Percentiles rank a stretch among this genome's conserved stretches.
Evolutionary conservation across 2,888 invertebrate genomes (phyloP).

Genomic region (Athalia circularis): DNA sequence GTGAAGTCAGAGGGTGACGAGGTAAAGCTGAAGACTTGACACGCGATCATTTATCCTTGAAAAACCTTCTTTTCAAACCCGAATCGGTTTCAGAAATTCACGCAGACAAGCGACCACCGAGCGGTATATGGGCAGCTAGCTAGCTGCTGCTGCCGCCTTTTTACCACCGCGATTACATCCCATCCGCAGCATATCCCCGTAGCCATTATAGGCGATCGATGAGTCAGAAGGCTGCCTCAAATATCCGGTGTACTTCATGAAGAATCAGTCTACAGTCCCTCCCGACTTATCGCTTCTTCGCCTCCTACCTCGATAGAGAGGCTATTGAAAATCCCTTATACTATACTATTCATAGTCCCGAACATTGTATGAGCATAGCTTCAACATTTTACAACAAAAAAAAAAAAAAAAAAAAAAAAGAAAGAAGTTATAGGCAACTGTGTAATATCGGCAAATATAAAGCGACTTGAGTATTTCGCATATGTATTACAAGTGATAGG

Average conservation of each 20-base stretch:
- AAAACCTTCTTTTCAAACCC: not conserved
- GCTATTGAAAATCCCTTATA: not conserved
- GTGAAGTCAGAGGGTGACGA: not conserved
- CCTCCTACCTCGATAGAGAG: constrained; percentile 6
- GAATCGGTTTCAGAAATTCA: not conserved
- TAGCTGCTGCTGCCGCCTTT: too few species aligned
- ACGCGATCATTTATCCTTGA: not conserved
- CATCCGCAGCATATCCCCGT: not conserved
- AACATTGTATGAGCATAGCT: too few species aligned
- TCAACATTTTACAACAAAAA: not conserved
- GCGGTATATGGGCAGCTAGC: too few species aligned
- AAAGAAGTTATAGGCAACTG: too few species aligned
- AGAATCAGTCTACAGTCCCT: constrained; percentile 1
- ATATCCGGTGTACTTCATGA: not conserved
- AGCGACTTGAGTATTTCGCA: too few species aligned
- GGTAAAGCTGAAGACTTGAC: not conserved
- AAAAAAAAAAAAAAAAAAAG: not conserved
- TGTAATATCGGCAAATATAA: too few species aligned
- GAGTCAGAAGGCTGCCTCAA: not conserved
- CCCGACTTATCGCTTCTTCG: constrained; percentile 4
- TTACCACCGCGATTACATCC: too few species aligned
- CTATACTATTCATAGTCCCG: too few species aligned
- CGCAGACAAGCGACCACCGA: not conserved
- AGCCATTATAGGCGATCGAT: constrained; percentile 18
- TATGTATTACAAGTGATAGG: too few species aligned